Percentiles rank a stretch among this genome's conserved stretches.
phyloP scores from a whole-genome alignment of 2,797 vertebrate species.

The Pseudochromis fuscus region DNA sequence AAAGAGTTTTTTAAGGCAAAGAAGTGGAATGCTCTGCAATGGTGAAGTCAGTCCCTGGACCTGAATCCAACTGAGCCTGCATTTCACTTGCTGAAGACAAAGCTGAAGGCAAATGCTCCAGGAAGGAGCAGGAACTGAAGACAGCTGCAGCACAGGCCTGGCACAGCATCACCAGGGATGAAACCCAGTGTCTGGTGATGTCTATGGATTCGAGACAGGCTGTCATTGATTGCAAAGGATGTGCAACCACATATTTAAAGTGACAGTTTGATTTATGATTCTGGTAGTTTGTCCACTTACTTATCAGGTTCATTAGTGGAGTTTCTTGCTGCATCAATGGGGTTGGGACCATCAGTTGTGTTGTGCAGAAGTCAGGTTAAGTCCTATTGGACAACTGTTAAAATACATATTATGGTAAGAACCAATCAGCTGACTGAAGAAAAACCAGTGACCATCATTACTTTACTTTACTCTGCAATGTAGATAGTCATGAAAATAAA shows the following conservation, averaged over 20 bases:
- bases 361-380: too few species aligned
- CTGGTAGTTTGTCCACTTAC: not conserved
- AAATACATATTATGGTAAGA: too few species aligned
- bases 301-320: not conserved
- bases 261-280: not conserved
- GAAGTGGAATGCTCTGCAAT: too few species aligned
- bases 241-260: not conserved
- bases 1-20: too few species aligned
- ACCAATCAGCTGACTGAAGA: too few species aligned
- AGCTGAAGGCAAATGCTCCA: not conserved
- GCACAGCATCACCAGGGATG: conserved; percentile 4
- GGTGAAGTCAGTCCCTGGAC: not conserved
- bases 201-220: not conserved
- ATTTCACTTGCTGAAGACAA: not conserved
- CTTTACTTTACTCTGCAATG: too few species aligned
- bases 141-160: not conserved
- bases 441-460: too few species aligned
- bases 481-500: too few species aligned
- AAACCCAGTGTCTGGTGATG: not conserved
- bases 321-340: too few species aligned
- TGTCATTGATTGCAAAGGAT: conserved; percentile 2
- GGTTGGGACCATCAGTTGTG: too few species aligned
- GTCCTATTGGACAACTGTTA: too few species aligned
- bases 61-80: not conserved
- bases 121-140: not conserved